Base-by-base conservation (phyloP, 1,140 invertebrate genomes). In the Ctenoplectra terminalis region DNA sequence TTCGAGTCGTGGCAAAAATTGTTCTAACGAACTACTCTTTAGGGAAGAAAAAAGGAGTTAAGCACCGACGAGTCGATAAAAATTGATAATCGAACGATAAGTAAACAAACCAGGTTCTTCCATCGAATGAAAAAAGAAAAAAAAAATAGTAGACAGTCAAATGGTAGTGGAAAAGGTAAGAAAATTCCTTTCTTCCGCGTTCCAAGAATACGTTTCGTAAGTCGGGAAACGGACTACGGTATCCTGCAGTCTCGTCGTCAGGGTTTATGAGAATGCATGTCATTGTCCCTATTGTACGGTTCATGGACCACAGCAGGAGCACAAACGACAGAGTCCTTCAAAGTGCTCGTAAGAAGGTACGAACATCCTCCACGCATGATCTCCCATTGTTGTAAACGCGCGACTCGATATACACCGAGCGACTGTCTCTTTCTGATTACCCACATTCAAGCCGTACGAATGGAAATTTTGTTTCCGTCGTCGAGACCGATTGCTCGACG, bases 241-340 rank as follows among this genome's bases (percentile, higher is more conserved):
- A 64, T 82, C 85, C 74, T 50, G 80, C 63, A 50, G 84, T 43
- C 80, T 58, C 81, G 58, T 48, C 37, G 74, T 48, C 76, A n/a
- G 54, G 67, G 76, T 87, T 87, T 87, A 87, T 72, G 86, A 86
- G 85, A 86, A 81, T 86, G 86, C 84, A 87, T 87, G 85, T 87
- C 86, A 87, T 87, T 87, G 85, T 71, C 63, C 40, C 84, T 77
- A 86, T 87, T 87, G 85, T 87, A 40, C 20, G 9, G 74, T 56
- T 83, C 82, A 61, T 80, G 34, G 81, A 82, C 67, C 76, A 43
- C 58, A 61, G 71, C 64, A 13, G 61, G 71, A 76, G 64, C 60
- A 50, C 60, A 31, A 34, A 74, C 70, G 52, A 79, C 54, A 70
- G 40, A 37, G 72, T 50, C 54, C 81, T 70, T 86, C 54, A 40